Base-by-base conservation (phyloP, 2,797 vertebrate genomes). In the Dermochelys coriacea region DNA sequence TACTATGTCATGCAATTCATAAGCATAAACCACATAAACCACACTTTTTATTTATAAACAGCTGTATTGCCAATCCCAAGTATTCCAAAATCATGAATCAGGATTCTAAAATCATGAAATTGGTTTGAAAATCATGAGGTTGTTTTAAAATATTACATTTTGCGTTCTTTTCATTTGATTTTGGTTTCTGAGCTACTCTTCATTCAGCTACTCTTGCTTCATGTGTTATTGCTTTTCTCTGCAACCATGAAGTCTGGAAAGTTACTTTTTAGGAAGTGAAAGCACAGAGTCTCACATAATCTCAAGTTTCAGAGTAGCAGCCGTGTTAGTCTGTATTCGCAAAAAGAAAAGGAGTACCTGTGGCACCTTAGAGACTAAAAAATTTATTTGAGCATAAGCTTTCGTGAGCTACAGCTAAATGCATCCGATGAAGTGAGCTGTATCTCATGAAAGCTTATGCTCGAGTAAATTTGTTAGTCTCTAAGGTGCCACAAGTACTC, bases 171-270 rank as follows among this genome's bases (percentile, higher is more conserved):
- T 68, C 4, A n/a, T 68, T 19, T 37, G 61, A 64, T 89, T 86
- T 29, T 89, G 45, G n/a, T 29, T 34, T 15, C 47, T 68, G 57
- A 95, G 31, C 50, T 41, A 41, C 41, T 41, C 41, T 41, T 41
- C 80, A 81, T 85, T 86, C 2, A 23, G 31, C 71, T 95, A 10
- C 3, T 4, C 79, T 86, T 41, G 23, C 47, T 85, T 78, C 34
- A 29, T 5, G 1, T 19, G 8, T 91, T 93, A 47, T 93, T 19
- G 79, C 59, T 94, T 93, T 80, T 68, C 78, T 96, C 54, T 91
- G 78, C 78, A 92, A 87, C 34, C 23, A 78, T 85, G 90, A 88
- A 51, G 86, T 64, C 49, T 88, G 8, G 19, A 54, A 75, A 45
- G 23, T 47, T 75, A 29, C 23, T 75, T 71, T 45, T 47, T 27